Evolutionary conservation across 2,888 invertebrate genomes (phyloP).

Genomic region (Aethes cnicana): DNA sequence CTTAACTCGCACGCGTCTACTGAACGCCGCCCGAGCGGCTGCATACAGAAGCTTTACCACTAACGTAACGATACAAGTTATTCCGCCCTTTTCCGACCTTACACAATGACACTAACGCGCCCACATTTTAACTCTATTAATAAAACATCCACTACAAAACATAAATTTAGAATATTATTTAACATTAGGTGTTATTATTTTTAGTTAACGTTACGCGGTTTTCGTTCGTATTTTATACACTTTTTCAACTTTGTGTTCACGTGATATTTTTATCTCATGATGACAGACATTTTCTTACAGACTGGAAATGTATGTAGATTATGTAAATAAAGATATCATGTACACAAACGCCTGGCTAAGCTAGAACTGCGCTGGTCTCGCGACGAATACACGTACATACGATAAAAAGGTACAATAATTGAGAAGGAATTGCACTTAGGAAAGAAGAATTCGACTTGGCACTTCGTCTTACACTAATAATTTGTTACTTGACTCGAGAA

Average conservation of each 20-base stretch:
- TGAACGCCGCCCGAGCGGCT: conserved; percentile 45
- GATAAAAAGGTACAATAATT: conserved; percentile 55
- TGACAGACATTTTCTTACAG: not conserved
- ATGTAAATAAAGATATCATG: conserved; percentile 48
- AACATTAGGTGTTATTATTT: conserved; percentile 46
- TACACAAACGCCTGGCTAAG: conserved; percentile 46
- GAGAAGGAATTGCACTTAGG: conserved; percentile 75
- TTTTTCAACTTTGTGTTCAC: conserved; percentile 57
- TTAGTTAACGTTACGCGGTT: conserved; percentile 43
- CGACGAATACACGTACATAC: conserved; percentile 36
- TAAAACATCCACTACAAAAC: conserved; percentile 75
- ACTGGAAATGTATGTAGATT: not conserved
- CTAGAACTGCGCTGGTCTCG: conserved; percentile 42
- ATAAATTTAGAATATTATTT: conserved; percentile 65
- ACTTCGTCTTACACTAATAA: conserved; percentile 74
- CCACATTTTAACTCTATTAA: conserved; percentile 47
- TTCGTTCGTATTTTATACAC: conserved; percentile 51
- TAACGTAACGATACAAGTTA: not conserved
- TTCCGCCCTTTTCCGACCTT: conserved; percentile 23
- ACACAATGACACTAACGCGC: conserved; percentile 22
- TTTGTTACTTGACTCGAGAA: conserved; percentile 38
- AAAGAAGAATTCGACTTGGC: conserved; percentile 69
- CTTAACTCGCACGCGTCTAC: conserved; percentile 69
- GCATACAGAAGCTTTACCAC: not conserved
- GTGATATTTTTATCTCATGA: conserved; percentile 51